Evolutionary conservation across 2,888 invertebrate genomes (phyloP), one percentile per base, ranked within the genome.

Genomic region (Malthinus flaveolus): DNA sequence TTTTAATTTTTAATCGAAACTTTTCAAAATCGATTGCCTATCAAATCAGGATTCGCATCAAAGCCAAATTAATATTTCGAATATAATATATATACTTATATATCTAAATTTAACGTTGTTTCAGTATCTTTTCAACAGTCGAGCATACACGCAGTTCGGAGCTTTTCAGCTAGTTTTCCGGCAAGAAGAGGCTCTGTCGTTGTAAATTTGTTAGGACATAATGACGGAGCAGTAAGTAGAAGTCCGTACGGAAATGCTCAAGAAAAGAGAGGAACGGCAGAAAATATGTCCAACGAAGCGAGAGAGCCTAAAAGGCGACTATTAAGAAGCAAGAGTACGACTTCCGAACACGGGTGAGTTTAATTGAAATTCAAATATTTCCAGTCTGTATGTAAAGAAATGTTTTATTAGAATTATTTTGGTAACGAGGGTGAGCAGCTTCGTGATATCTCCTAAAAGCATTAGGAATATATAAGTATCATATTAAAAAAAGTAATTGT

Each of bases 41-140:
- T 39, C 10, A 39, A 39, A n/a, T 8, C 3, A 11, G 2, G 9
- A 10, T 12, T 39, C 39, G n/a, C 11, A 39, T 39, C 8, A 39
- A 39, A 12, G 8, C 39, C 39, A 39, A 34, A 39, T 13, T 39
- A 39, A 12, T 39, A 39, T 7, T 13, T 11, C 10, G 39, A 39
- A 12, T 35, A 39, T 7, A 39, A 39, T n/a, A n/a, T n/a, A n/a
- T n/a, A n/a, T n/a, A n/a, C n/a, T n/a, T n/a, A n/a, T n/a, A n/a
- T n/a, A n/a, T n/a, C 23, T 23, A 23, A 23, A 23, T 23, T 23
- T 23, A 5, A 53, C 45, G 48, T 50, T 62, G 63, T 75, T 73
- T 65, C 70, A 79, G 79, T 79, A 53, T 77, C 79, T 23, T 79
- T 79, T 66, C 79, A 79, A 67, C 78, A 77, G 68, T 78, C 78